A percentile compares a stretch with the other conserved stretches of the same genome.
phyloP scores from a whole-genome alignment of 2,113 vertebrate genomes.

The Notarius lentiginosus region DNA sequence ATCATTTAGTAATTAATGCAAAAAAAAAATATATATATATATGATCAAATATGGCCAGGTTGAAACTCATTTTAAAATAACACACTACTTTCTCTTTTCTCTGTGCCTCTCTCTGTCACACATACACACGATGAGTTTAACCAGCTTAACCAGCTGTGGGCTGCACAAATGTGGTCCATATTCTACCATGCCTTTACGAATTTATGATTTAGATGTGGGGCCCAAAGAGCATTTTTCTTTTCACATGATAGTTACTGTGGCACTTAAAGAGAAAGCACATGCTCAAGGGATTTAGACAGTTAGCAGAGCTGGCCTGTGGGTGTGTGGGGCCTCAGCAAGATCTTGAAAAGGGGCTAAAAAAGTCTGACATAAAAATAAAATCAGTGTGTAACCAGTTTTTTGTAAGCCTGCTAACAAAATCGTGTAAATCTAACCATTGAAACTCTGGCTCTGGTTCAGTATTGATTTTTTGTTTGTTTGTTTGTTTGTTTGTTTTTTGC shows the following conservation, averaged over 20 bases:
- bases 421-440: not conserved
- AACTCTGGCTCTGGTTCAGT: not conserved
- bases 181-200: slow-evolving; percentile 42
- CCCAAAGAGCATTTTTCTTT: slow-evolving; percentile 44
- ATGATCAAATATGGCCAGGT: not conserved
- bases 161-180: slow-evolving; percentile 38
- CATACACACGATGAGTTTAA: slow-evolving; percentile 1
- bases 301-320: slow-evolving; percentile 19
- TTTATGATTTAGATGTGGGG: slow-evolving; percentile 37
- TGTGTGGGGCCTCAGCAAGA: not conserved
- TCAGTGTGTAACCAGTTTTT: not conserved
- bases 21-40: not conserved
- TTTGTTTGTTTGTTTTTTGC: not conserved
- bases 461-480: not conserved
- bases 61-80: not conserved
- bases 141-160: slow-evolving; percentile 49
- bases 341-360: not conserved
- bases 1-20: slow-evolving; percentile 48
- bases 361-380: not conserved
- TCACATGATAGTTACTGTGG: slow-evolving; percentile 34
- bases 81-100: not conserved
- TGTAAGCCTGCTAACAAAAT: slow-evolving; percentile 2
- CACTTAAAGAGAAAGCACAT: slow-evolving; percentile 34
- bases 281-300: slow-evolving; percentile 26
- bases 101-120: not conserved